Percentiles rank a stretch among this genome's conserved stretches.
These are phyloP conservation scores for Hiodon alosoides DNA, from an alignment of 2,113 vertebrate species.

Conservation along the genomic window DNA sequence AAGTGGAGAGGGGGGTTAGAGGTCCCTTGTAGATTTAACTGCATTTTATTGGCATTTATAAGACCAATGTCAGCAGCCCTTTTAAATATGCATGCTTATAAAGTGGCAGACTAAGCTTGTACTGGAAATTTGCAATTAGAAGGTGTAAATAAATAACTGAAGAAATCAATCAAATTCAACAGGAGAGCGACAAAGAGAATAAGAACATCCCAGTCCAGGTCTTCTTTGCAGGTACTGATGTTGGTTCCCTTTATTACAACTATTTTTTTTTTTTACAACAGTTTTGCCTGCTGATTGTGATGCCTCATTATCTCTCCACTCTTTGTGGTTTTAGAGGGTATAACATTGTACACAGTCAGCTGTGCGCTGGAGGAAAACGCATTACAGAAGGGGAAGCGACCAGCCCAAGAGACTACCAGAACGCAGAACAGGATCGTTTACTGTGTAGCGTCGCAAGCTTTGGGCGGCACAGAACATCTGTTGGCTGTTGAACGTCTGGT, in stretches of 20 bases:
- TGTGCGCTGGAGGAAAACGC: not conserved
- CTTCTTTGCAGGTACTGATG: too few relatives aligned
- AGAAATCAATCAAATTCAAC: too few relatives aligned
- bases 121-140: too few relatives aligned
- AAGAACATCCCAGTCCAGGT: too few relatives aligned
- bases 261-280: not conserved
- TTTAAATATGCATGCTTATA: too few relatives aligned
- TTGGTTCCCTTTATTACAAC: too few relatives aligned
- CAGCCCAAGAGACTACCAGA: not conserved
- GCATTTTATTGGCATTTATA: not conserved
- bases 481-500: not conserved
- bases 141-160: too few relatives aligned
- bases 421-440: not conserved
- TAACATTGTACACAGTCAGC: not conserved
- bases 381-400: not conserved
- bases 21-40: not conserved
- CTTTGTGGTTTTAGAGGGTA: not conserved
- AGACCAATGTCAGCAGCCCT: too few relatives aligned
- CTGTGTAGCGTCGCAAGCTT: not conserved
- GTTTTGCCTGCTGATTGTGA: not conserved
- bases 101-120: too few relatives aligned
- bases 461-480: slow-evolving; percentile 11
- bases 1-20: not conserved
- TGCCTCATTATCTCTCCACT: slow-evolving; percentile 1
- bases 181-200: too few relatives aligned